phyloP scores from a whole-genome alignment of 2,797 vertebrate species.

The Tauraco hartlaubi region DNA sequence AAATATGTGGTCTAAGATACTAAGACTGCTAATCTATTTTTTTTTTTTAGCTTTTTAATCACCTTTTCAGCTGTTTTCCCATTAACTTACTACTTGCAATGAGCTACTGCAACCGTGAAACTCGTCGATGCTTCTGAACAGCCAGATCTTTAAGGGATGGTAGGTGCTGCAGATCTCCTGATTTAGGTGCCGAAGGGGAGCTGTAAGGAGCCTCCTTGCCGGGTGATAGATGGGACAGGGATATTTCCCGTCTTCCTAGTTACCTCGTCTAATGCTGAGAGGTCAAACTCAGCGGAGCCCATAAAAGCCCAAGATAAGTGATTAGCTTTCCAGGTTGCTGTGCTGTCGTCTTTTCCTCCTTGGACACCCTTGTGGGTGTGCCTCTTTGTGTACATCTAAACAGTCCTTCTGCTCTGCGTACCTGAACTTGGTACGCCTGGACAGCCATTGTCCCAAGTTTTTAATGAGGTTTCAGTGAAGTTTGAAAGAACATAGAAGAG shows the following conservation, averaged over 20 bases:
- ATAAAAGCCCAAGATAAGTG: background rate
- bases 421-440: background rate
- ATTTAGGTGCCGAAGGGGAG: background rate
- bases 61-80: constrained; percentile 45
- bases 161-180: background rate
- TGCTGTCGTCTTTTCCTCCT: background rate
- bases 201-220: background rate
- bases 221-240: background rate
- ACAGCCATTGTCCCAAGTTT: background rate
- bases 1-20: constrained; percentile 69
- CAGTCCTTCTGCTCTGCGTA: background rate
- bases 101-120: constrained; percentile 39
- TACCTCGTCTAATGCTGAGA: background rate
- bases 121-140: background rate
- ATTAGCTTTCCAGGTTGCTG: background rate
- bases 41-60: constrained; percentile 37
- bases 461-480: background rate
- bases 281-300: background rate
- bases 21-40: background rate
- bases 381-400: background rate
- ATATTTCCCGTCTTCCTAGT: background rate
- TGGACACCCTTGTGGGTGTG: background rate
- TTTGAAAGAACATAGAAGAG: background rate
- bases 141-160: background rate
- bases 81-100: constrained; percentile 58